Conservation (phyloP, 2,113 vertebrate species). For the Macrotus californicus region DNA sequence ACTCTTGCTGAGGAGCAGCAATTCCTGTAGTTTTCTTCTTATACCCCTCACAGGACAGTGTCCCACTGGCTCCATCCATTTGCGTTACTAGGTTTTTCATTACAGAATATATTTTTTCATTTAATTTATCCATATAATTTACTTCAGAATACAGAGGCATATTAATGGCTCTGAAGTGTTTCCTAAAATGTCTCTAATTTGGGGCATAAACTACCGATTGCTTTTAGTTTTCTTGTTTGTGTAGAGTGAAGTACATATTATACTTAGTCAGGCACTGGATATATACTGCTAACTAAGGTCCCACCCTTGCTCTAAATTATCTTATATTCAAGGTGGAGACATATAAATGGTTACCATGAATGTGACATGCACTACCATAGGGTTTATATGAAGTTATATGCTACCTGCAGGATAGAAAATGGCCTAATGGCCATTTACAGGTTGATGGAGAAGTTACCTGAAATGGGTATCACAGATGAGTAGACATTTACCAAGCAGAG, state of each 20-base stretch:
- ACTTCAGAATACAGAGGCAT: background rate
- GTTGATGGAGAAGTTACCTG: background rate
- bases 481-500: background rate
- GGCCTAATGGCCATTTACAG: background rate
- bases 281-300: background rate
- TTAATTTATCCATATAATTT: background rate
- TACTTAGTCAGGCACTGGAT: background rate
- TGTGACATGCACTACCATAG: background rate
- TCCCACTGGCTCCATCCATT: background rate
- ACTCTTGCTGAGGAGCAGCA: background rate
- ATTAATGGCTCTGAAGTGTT: background rate
- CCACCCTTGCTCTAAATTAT: background rate
- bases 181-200: background rate
- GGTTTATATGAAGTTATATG: background rate
- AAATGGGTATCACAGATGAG: background rate
- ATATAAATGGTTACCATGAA: background rate
- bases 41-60: background rate
- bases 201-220: background rate
- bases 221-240: slow-evolving; percentile 1
- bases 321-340: background rate
- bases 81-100: background rate
- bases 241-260: background rate
- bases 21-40: background rate
- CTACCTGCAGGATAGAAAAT: background rate
- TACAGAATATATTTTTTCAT: background rate